Base-by-base conservation (phyloP, 1,140 invertebrate species). In the Camponotus pennsylvanicus region DNA sequence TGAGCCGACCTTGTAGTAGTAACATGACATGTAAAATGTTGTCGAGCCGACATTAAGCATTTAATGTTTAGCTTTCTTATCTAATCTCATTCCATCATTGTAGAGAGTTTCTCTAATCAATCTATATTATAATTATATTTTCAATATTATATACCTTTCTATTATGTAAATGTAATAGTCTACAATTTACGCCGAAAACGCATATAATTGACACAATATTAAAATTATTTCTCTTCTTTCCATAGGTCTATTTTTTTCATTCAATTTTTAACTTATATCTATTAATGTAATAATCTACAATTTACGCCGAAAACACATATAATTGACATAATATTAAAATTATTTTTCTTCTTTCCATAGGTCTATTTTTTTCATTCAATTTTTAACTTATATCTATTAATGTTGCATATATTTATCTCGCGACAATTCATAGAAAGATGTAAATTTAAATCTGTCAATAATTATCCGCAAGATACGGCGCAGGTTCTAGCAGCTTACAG, bases 381-480 rank as follows among this genome's bases (percentile, higher is more conserved):
- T 37, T 66, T 5, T 66, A 66, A 78, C 2, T 34, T 63, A 64
- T 37, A n/a, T 18, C n/a, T 32, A n/a, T 69, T n/a, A 18, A 27
- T 40, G 49, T 15, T 37, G 37, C 21, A n/a, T 7, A 13, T 3
- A 32, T 37, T 3, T 40, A 0, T 71, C 9, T n/a, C 3, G 5
- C 8, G 3, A 34, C 8, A n/a, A 3, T 3, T 4, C 9, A 7
- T 18, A 69, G 21, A 57, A 80, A 55, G 32, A 45, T 45, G 32
- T 21, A 21, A 71, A 11, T 32, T 3, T 13, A 32, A 55, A 83
- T 15, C n/a, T 27, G 69, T 49, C 55, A 61, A 83, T 21, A 78
- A 78, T 57, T 66, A 64, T 45, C 27, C 40, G 45, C 61, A 3
- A 85, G 45, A 66, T 63, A 55, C 18, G 45, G 55, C 61, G 73